Evolutionary conservation across 2,888 invertebrate species (phyloP), one percentile per base, ranked within the genome.

Genomic region (Zaprionus bogoriensis): DNA sequence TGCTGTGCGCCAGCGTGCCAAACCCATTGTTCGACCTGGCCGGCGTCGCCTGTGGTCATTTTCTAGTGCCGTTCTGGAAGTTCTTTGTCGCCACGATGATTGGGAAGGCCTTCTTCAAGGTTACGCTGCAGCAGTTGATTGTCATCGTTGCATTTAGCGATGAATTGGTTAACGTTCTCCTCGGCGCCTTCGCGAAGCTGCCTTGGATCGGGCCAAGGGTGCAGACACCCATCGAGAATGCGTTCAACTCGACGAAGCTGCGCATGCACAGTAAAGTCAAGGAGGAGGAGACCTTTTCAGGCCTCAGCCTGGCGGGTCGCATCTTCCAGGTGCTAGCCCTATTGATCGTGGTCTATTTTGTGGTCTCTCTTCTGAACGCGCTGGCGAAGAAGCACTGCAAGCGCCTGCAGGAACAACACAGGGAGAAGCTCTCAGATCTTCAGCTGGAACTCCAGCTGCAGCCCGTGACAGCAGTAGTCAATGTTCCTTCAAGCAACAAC

Each of bases 1-100:
- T 99, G 48, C 96, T 97, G 0, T 99, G 98, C 91, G 99, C 99
- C 25, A 97, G 97, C 75, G 95, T 96, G 91, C 99, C 99, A 5
- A 99, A 99, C 92, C 99, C 99, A 0, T 92, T 99, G 61, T 99
- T 99, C 91, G 99, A 99, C 91, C 92, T 99, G 88, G 99, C 99
- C 17, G 99, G 99, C 0, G 95, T 99, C 23, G 99, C 98, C 0
- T 99, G 99, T 90, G 99, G 99, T 0, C 99, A 99, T 91, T 99
- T 99, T 90, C 92, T 99, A 54, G 98, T 99, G 74, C 99, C 99
- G 3, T 99, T 99, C 92, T 99, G 99, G 98, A 99, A 99, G 5
- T 99, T 99, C 92, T 99, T 99, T 91, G 98, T 99, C 41, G 99
- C 99, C 60, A 99, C 99, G 0, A 93, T 99, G 3, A 94, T 99